Evolutionary conservation across 2,113 vertebrate species (phyloP).

Genomic region (Nothobranchius kuhntae): DNA sequence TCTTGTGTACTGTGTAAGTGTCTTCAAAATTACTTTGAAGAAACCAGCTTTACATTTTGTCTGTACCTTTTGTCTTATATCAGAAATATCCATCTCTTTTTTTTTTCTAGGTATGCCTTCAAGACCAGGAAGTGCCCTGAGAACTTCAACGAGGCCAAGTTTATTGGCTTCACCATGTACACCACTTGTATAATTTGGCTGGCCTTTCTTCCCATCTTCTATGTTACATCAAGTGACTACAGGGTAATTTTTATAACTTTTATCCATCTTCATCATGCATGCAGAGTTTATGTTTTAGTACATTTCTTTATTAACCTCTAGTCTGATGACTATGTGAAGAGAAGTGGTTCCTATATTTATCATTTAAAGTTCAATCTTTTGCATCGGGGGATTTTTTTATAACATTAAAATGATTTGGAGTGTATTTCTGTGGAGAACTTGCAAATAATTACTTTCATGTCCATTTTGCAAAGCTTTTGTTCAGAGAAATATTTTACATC

Average conservation of each 20-base stretch:
- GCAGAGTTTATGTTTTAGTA: no score
- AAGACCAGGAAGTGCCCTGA: slow-evolving; percentile 99
- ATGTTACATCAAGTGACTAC: slow-evolving; percentile 99
- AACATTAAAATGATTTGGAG: no score
- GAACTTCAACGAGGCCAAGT: slow-evolving; percentile 99
- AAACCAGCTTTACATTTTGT: background rate
- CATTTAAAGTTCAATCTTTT: no score
- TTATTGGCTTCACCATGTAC: slow-evolving; percentile 99
- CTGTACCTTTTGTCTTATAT: background rate
- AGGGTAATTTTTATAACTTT: slow-evolving; percentile 83
- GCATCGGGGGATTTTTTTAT: no score
- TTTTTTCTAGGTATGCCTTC: slow-evolving; percentile 85
- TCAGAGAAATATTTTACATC: no score
- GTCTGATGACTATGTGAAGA: no score
- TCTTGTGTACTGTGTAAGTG: slow-evolving; percentile 94
- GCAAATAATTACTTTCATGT: no score
- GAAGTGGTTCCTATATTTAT: no score
- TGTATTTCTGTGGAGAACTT: no score
- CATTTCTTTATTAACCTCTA: no score
- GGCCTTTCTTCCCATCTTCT: slow-evolving; percentile 99
- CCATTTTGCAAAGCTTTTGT: no score
- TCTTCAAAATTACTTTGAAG: background rate
- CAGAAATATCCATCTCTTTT: slow-evolving; percentile 4
- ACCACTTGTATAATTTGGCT: slow-evolving; percentile 99
- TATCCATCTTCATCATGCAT: background rate